These are phyloP conservation scores for Barypeithes pellucidus DNA, from an alignment of 2,888 invertebrate species.

Conservation along the genomic window DNA sequence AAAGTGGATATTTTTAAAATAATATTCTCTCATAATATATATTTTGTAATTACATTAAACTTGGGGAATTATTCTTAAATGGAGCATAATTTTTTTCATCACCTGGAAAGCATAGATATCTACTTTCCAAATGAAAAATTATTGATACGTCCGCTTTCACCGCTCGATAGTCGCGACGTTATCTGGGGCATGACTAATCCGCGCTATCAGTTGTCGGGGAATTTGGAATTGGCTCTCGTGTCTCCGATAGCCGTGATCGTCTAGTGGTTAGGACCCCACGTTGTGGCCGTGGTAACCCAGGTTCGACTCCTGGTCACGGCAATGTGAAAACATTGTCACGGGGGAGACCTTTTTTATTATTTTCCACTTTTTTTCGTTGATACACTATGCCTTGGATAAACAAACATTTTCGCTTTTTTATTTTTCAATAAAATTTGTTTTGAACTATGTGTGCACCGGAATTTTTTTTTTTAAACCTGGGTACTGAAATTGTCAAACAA, in stretches of 20 bases:
- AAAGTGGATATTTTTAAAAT: too few species aligned
- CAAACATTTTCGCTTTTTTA: too few species aligned
- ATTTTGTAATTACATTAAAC: too few species aligned
- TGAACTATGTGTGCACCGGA: too few species aligned
- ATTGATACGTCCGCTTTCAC: background rate
- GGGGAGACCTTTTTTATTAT: slow-evolving; percentile 16
- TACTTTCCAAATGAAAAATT: background rate
- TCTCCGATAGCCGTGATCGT: slow-evolving; percentile 66
- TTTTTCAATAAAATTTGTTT: too few species aligned
- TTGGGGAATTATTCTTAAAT: too few species aligned
- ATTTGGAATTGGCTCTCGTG: background rate
- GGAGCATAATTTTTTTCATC: too few species aligned
- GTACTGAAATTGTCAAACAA: too few species aligned
- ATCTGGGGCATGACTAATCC: slow-evolving; percentile 1
- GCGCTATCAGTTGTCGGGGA: background rate
- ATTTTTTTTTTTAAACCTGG: too few species aligned
- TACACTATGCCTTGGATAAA: too few species aligned
- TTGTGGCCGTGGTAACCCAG: slow-evolving; percentile 78
- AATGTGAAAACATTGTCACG: slow-evolving; percentile 57
- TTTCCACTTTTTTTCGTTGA: background rate
- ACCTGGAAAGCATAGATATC: too few species aligned
- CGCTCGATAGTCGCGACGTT: background rate
- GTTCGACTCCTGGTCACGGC: slow-evolving; percentile 76
- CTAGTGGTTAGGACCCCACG: slow-evolving; percentile 72
- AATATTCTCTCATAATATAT: too few species aligned